phyloP scores from a whole-genome alignment of 2,797 vertebrate species.

The Ibycter americanus region DNA sequence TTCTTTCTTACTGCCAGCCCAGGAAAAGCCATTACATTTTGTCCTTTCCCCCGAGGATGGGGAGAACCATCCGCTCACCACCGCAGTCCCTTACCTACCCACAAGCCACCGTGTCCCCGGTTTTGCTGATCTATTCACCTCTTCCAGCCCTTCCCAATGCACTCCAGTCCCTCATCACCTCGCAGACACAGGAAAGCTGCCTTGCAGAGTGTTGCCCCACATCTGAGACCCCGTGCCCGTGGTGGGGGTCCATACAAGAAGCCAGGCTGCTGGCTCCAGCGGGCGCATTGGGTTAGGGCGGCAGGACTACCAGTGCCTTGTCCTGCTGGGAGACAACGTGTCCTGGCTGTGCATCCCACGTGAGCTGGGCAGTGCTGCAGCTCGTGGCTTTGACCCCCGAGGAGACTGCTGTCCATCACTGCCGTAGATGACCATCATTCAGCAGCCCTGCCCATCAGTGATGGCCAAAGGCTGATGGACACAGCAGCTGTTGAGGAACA shows the following conservation, averaged over 20 bases:
- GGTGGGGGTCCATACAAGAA: accelerated
- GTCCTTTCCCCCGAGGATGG: not conserved
- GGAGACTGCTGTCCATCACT: not conserved
- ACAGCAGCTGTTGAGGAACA: not conserved
- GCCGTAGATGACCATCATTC: accelerated
- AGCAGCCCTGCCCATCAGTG: not conserved
- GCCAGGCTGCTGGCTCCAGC: not conserved
- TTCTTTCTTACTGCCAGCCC: not conserved
- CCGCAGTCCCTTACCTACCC: accelerated
- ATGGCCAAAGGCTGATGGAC: not conserved
- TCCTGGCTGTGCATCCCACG: not conserved
- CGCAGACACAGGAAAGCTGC: accelerated
- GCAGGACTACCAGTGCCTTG: not conserved
- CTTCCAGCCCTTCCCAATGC: not conserved
- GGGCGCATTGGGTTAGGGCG: accelerated
- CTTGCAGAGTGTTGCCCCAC: not conserved
- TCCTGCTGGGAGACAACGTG: not conserved
- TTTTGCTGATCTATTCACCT: not conserved
- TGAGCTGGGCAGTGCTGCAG: not conserved
- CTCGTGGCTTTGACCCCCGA: accelerated
- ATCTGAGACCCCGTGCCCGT: accelerated
- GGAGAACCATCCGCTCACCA: not conserved
- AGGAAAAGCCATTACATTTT: not conserved
- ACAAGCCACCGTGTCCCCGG: accelerated
- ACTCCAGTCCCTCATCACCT: not conserved